phyloP scores from a whole-genome alignment of 2,113 vertebrate species.

The Lampris incognitus region DNA sequence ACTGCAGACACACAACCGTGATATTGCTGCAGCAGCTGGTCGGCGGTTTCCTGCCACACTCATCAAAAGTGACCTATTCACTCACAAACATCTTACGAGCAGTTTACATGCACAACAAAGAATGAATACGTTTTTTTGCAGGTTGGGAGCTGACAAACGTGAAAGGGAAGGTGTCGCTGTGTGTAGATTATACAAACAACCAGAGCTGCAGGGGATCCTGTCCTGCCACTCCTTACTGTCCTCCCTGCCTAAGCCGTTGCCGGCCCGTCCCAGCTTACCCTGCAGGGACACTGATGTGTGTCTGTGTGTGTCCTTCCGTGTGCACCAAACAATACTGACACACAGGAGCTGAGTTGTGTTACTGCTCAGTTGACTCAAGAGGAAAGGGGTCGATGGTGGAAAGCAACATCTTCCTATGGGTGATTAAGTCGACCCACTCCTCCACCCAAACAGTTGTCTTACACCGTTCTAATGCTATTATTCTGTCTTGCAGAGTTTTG shows the following conservation, averaged over 20 bases:
- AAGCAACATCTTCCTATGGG: neutral
- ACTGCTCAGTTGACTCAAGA: neutral
- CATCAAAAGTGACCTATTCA: no score
- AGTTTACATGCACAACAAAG: neutral
- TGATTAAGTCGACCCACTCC: neutral
- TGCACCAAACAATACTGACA: neutral
- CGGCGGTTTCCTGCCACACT: neutral
- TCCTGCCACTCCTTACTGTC: constrained; percentile 51
- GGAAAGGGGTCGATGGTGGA: neutral
- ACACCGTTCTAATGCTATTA: no score
- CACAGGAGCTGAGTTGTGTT: constrained; percentile 8
- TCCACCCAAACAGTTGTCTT: neutral
- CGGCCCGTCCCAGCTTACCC: constrained; percentile 1
- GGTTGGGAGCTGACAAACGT: neutral
- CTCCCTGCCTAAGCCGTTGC: neutral
- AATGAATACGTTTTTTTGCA: neutral
- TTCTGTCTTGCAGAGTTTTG: no score
- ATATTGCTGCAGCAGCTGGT: neutral
- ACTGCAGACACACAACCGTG: neutral
- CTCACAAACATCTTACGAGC: neutral
- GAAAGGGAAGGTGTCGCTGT: neutral
- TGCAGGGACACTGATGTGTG: neutral
- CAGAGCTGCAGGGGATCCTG: constrained; percentile 16
- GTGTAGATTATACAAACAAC: neutral
- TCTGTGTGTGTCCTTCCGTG: neutral